Evolutionary conservation across 2,113 vertebrate species (phyloP).

Genomic region (Entosphenus tridentatus): DNA sequence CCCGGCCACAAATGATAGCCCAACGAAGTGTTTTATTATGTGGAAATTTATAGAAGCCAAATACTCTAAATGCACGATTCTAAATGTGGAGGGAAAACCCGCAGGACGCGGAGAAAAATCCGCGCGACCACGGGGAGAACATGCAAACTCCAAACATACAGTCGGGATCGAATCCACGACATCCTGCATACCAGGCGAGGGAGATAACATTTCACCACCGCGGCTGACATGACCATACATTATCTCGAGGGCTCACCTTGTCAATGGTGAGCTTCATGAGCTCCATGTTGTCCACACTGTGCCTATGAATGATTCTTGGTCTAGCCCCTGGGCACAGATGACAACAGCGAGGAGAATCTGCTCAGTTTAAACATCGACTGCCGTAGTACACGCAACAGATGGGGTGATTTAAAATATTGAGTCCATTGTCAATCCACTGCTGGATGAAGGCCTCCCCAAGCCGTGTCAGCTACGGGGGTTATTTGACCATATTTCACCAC

Average conservation of each 20-base stretch:
- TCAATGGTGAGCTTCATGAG: constrained; percentile 83
- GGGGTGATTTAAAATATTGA: neutral
- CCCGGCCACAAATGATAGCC: neutral
- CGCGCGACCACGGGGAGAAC: constrained; percentile 9
- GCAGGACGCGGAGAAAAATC: constrained; percentile 12
- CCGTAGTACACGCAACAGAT: neutral
- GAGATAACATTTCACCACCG: neutral
- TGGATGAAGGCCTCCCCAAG: neutral
- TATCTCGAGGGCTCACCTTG: constrained; percentile 27
- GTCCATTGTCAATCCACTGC: neutral
- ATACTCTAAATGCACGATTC: neutral
- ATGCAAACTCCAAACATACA: neutral
- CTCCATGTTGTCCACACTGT: constrained; percentile 96
- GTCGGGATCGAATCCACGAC: neutral
- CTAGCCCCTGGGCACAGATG: constrained; percentile 32
- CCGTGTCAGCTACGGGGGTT: neutral
- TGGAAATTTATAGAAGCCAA: neutral
- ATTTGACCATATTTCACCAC: neutral
- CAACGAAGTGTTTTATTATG: neutral
- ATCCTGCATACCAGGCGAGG: neutral
- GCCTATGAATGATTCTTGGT: constrained; percentile 41
- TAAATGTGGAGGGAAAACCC: too few species aligned
- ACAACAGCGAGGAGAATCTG: constrained; percentile 7
- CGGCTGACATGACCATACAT: neutral
- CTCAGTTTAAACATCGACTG: constrained; percentile 7